These are phyloP conservation scores for Manis crassicaudata DNA, from an alignment of 2,797 vertebrate species.

Conservation along the genomic window DNA sequence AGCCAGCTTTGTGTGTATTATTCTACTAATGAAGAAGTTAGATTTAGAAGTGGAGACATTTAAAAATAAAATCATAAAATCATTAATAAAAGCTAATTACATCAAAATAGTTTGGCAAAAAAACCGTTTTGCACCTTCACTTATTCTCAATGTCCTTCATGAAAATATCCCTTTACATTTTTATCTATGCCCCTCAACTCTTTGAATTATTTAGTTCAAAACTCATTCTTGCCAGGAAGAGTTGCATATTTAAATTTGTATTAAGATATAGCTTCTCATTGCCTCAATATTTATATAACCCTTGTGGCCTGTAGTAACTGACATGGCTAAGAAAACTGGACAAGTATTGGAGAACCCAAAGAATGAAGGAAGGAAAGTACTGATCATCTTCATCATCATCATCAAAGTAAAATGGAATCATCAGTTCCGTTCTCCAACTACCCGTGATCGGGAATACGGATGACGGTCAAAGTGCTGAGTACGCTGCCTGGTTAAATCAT, in stretches of 20 bases:
- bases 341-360: neutral
- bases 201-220: constrained; percentile 12
- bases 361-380: neutral
- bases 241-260: constrained; percentile 24
- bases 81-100: neutral
- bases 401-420: neutral
- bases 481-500: neutral
- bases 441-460: neutral
- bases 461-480: neutral
- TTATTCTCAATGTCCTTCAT: constrained; percentile 9
- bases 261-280: constrained; percentile 3
- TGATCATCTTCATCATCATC: neutral
- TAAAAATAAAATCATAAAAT: constrained; percentile 52
- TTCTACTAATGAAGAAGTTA: constrained; percentile 24
- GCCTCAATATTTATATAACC: neutral
- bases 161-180: neutral
- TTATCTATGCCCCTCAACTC: neutral
- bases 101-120: neutral
- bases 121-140: neutral
- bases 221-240: neutral
- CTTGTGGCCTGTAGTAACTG: neutral
- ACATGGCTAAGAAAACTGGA: neutral
- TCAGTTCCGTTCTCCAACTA: neutral
- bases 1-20: neutral
- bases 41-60: neutral